Percentiles rank a stretch among this genome's conserved stretches.
These are phyloP conservation scores for Eupithecia exiguata DNA, from an alignment of 2,888 invertebrate genomes.

Conservation along the genomic window DNA sequence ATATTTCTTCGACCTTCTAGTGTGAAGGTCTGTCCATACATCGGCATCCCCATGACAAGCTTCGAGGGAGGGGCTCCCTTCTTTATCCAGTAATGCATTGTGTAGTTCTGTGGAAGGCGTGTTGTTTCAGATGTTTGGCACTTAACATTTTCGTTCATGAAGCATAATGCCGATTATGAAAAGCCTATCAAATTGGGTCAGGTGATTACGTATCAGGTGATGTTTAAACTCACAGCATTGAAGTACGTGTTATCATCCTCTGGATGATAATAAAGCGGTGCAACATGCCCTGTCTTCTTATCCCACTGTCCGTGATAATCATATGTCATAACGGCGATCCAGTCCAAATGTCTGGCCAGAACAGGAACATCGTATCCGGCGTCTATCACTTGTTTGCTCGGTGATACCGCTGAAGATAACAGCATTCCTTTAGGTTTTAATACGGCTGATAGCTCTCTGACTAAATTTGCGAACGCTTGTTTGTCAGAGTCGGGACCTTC, in stretches of 20 bases:
- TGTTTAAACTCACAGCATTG: slow-evolving; percentile 86
- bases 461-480: slow-evolving; percentile 88
- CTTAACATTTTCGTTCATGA: background rate
- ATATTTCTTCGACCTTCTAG: slow-evolving; percentile 51
- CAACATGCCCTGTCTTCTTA: slow-evolving; percentile 94
- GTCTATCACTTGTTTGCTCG: slow-evolving; percentile 94
- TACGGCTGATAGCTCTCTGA: slow-evolving; percentile 88
- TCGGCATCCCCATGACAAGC: slow-evolving; percentile 94
- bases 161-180: background rate
- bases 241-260: slow-evolving; percentile 92
- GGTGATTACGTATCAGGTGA: slow-evolving; percentile 24
- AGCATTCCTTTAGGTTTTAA: slow-evolving; percentile 87
- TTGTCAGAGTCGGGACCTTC: slow-evolving; percentile 94
- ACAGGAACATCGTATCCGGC: slow-evolving; percentile 92
- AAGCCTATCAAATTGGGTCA: background rate
- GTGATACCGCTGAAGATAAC: slow-evolving; percentile 93
- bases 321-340: slow-evolving; percentile 97
- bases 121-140: background rate
- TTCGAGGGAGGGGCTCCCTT: slow-evolving; percentile 92
- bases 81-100: slow-evolving; percentile 94
- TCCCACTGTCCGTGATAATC: slow-evolving; percentile 97
- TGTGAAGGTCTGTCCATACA: slow-evolving; percentile 94
- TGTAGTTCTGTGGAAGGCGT: slow-evolving; percentile 86
- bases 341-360: slow-evolving; percentile 90
- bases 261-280: slow-evolving; percentile 92